Evolutionary conservation across 2,113 vertebrate genomes (phyloP).

Genomic region (Deroptyus accipitrinus): DNA sequence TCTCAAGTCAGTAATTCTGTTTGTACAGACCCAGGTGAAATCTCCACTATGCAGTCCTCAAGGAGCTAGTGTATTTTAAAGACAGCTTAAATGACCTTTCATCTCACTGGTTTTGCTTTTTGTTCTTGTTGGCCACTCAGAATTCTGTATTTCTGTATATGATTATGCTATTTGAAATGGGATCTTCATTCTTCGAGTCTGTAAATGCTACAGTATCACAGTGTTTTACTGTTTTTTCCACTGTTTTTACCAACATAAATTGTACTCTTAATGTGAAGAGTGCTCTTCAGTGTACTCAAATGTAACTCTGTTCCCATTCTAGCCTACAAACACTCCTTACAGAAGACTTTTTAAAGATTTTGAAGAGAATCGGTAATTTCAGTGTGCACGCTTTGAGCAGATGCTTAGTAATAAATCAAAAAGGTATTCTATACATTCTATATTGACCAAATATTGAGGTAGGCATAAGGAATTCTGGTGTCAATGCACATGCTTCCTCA

Average conservation of each 20-base stretch:
- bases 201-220: not conserved
- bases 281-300: not conserved
- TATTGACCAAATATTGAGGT: not conserved
- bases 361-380: not conserved
- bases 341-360: not conserved
- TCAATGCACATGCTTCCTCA: not conserved
- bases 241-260: not conserved
- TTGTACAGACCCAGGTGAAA: not conserved
- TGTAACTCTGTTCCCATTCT: not conserved
- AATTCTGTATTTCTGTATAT: not conserved
- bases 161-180: not conserved
- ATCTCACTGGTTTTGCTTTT: not conserved
- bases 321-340: not conserved
- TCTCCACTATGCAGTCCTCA: not conserved
- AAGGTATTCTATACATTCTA: not conserved
- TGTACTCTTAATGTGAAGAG: not conserved
- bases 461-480: not conserved
- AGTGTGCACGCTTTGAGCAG: not conserved
- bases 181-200: not conserved
- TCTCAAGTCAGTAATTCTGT: not conserved
- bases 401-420: not conserved
- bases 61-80: not conserved
- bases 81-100: not conserved
- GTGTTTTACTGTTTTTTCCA: not conserved
- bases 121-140: not conserved